Base-by-base conservation (phyloP, 2,797 vertebrate species). In the Apodemus agrarius region DNA sequence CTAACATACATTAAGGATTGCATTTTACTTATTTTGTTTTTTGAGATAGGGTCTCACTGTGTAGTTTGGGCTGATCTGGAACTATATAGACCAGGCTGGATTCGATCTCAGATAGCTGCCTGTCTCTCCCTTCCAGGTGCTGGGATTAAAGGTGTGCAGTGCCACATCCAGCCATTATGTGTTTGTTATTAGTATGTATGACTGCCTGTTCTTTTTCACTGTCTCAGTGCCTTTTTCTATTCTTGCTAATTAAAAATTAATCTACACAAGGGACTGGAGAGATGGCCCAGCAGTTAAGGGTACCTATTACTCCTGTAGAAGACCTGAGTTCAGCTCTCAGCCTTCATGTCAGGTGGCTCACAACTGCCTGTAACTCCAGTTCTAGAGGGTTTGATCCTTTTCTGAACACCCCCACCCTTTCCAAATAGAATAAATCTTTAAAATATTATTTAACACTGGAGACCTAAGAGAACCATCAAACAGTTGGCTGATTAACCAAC, bases 161-260 rank as follows among this genome's bases (percentile, higher is more conserved):
- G 22, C 57, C 78, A 84, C 29, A 21, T 40, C 26, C 12, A n/a
- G 63, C 31, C 43, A 67, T 43, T 65, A 63, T 46, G 10, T 43
- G 22, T 40, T 59, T 81, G 59, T 46, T 43, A 83, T 26, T 65
- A 84, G 40, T 22, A 31, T 34, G 13, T 52, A 54, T 87, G 46
- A 29, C 21, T 87, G 65, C 19, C 21, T 37, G 43, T 83, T 88
- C 34, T 31, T 83, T 92, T 72, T 40, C 21, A 40, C 16, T 67
- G 43, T 92, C 37, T 17, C 40, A 7, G 80, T 57, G 6, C 31
- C 78, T 57, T 89, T 74, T 81, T 90, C 76, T 76, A 82, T 61
- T 26, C 52, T 86, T 76, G 81, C 2, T 87, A 22, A 81, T 78
- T 95, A 97, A 95, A 96, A 96, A 84, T 93, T 91, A 91, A 84